Percentiles rank a stretch among this genome's conserved stretches.
Conservation (phyloP, 2,797 vertebrate species). For the Acanthopagrus latus region DNA sequence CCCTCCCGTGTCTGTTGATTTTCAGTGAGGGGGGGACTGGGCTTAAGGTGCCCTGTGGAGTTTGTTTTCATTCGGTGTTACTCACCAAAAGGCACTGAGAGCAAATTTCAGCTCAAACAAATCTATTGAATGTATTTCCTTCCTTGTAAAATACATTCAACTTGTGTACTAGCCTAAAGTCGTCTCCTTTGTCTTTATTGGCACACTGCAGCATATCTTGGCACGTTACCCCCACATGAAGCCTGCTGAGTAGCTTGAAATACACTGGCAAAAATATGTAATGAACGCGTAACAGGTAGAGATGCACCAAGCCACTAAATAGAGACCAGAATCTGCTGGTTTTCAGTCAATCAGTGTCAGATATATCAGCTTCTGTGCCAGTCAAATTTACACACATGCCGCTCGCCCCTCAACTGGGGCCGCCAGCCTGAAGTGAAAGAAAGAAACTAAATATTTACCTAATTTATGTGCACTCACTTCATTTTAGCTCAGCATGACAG, state of each 20-base stretch:
- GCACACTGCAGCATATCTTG: not conserved
- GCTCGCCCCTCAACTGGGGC: too few relatives aligned
- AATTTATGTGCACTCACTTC: too few relatives aligned
- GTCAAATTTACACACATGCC: too few relatives aligned
- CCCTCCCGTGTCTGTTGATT: not conserved
- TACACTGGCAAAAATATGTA: not conserved
- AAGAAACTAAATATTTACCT: too few relatives aligned
- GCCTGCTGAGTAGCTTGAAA: not conserved
- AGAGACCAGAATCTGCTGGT: too few relatives aligned
- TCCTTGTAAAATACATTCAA: not conserved
- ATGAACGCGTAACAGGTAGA: too few relatives aligned
- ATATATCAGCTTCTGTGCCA: too few relatives aligned
- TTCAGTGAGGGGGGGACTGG: not conserved
- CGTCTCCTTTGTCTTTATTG: not conserved
- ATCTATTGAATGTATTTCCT: not conserved
- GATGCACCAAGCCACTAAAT: too few relatives aligned
- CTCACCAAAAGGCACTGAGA: not conserved
- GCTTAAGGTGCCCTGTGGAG: not conserved
- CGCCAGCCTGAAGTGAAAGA: too few relatives aligned
- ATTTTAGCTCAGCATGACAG: too few relatives aligned
- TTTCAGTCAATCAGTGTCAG: too few relatives aligned
- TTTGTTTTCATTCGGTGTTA: not conserved
- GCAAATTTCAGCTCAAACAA: too few relatives aligned
- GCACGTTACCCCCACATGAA: not conserved
- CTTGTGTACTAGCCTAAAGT: not conserved